Base-by-base conservation (phyloP, 2,113 vertebrate species). In the Hemiscyllium ocellatum region DNA sequence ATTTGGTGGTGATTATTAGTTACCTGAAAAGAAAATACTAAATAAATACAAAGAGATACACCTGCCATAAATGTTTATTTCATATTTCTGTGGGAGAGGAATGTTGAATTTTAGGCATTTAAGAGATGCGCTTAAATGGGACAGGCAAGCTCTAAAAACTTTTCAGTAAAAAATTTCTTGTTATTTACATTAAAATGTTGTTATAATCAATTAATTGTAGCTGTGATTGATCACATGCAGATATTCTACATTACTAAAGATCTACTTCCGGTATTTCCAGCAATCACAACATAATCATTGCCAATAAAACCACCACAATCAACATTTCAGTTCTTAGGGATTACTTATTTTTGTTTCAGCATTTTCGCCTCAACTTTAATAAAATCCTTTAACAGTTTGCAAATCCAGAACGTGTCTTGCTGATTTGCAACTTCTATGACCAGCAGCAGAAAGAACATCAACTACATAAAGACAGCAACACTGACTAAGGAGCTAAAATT, bases 281-380 rank as follows among this genome's bases (percentile, higher is more conserved):
- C 69, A 70, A 69, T 22, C 91, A 95, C 72, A 95, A 52, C 93
- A 50, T 95, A 13, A 95, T 52, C 26, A 7, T 10, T 33, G 42
- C 68, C 94, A 72, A 47, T 19, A 95, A 94, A 95, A 95, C 69
- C 94, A 95, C 93, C 37, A 95, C 68, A 76, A 72, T 50, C 13
- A 52, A 95, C 33, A 24, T 12, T 72, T 47, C 20, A 47, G 33
- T 95, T 72, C 24, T 72, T 72, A 29, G 24, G 94, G 24, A 29
- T 70, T 15, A 29, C 12, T 95, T 90, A 24, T 33, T 61, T 90
- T 93, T 93, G 33, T 65, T 0, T 66, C 4, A 37, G 56, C 4
- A 47, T 6, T 52, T 95, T 72, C 76, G 26, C 2, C 42, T 47
- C 50, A n/a, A 17, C 52, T 90, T 61, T 90, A 13, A 90, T 29